Evolutionary conservation across 2,797 vertebrate species (phyloP).

Genomic region (Margarornis squamiger): DNA sequence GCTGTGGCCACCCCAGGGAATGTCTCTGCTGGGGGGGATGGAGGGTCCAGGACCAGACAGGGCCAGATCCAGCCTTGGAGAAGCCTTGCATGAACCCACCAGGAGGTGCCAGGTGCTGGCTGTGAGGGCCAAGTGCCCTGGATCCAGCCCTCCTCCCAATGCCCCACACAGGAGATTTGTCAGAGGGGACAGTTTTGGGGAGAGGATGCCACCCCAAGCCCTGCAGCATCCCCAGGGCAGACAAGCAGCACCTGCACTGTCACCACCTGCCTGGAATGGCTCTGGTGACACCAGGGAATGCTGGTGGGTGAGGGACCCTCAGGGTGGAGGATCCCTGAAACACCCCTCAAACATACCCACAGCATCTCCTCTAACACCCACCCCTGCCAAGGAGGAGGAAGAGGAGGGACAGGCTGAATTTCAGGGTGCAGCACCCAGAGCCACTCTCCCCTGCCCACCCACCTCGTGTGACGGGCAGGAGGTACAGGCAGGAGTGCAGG

Average conservation of each 20-base stretch:
- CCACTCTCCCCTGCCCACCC: background rate
- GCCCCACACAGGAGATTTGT: too few species aligned
- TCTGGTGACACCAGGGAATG: background rate
- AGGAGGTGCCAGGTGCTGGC: background rate
- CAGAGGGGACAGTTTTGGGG: background rate
- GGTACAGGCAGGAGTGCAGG: background rate
- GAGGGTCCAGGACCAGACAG: background rate
- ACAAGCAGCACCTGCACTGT: background rate
- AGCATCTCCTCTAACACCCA: background rate
- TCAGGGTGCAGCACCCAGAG: background rate
- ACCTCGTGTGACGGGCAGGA: background rate
- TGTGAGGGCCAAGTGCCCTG: background rate
- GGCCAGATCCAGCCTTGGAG: background rate
- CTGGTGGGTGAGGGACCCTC: fast-evolving
- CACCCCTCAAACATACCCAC: background rate
- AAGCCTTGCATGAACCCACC: background rate
- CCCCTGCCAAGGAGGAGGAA: background rate
- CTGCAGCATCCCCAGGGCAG: background rate
- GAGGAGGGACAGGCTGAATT: background rate
- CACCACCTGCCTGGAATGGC: background rate
- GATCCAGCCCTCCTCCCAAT: fast-evolving
- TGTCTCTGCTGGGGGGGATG: background rate
- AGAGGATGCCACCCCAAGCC: background rate
- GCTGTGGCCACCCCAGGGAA: fast-evolving
- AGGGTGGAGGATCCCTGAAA: background rate